Evolutionary conservation across 2,797 vertebrate species (phyloP).

Genomic region (Thamnophis elegans): DNA sequence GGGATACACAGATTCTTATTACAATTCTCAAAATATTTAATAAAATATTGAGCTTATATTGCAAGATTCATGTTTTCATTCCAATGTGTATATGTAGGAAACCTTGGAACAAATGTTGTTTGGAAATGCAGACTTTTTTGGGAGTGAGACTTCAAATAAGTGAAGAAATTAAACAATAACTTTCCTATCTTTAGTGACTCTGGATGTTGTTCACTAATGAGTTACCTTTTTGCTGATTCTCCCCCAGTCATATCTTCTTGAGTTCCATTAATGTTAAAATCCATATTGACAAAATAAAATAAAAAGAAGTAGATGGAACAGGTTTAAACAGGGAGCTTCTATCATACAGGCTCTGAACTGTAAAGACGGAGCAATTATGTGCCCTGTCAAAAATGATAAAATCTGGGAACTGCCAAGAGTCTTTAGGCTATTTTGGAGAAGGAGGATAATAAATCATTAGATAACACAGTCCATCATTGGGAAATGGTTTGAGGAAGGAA

Average conservation of each 20-base stretch:
- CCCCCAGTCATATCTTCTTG: not conserved
- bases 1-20: not conserved
- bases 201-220: not conserved
- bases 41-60: not conserved
- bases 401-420: not conserved
- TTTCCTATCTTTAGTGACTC: not conserved
- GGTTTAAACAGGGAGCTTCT: not conserved
- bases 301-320: not conserved
- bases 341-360: not conserved
- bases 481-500: not conserved
- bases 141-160: not conserved
- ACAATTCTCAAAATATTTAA: not conserved
- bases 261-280: not conserved
- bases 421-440: not conserved
- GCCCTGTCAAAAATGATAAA: conserved; percentile 21
- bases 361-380: accelerated
- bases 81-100: not conserved
- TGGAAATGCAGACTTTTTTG: not conserved
- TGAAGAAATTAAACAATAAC: not conserved
- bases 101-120: not conserved
- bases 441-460: conserved; percentile 13
- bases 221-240: conserved; percentile 24
- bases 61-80: not conserved
- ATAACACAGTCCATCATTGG: not conserved
- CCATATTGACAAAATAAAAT: not conserved